Conservation (phyloP, 2,797 vertebrate genomes). For the Calcarius lapponicus region DNA sequence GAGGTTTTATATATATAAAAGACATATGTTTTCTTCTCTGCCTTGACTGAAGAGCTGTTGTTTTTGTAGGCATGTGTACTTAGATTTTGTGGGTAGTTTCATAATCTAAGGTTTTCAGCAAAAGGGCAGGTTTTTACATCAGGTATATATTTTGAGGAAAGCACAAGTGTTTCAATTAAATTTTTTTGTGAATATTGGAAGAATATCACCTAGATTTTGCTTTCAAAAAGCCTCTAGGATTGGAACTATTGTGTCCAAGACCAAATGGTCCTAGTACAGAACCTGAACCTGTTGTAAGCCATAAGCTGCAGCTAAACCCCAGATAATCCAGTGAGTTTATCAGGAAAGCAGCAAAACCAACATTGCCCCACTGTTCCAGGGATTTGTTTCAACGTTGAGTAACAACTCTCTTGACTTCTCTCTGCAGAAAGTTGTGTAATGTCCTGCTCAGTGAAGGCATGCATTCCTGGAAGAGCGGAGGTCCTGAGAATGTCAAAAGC, state of each 20-base stretch:
- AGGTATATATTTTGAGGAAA: neutral
- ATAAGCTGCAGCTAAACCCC: neutral
- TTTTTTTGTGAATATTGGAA: neutral
- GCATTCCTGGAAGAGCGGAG: conserved; percentile 49
- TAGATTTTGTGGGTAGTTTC: neutral
- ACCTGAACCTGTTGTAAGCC: neutral
- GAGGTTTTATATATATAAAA: neutral
- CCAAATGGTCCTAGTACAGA: neutral
- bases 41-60: neutral
- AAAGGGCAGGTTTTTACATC: neutral
- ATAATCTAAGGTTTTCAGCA: neutral
- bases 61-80: neutral
- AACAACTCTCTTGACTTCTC: neutral
- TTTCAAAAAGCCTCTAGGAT: neutral
- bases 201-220: neutral
- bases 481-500: conserved; percentile 70
- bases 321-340: neutral
- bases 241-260: neutral
- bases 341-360: neutral
- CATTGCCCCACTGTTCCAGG: neutral
- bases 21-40: neutral
- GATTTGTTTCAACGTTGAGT: rapidly evolving
- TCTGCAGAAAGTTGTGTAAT: neutral
- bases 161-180: neutral
- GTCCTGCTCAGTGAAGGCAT: neutral